Percentiles rank a stretch among this genome's conserved stretches.
phyloP scores from a whole-genome alignment of 2,888 invertebrate species.

The Parnassius glacialis region DNA sequence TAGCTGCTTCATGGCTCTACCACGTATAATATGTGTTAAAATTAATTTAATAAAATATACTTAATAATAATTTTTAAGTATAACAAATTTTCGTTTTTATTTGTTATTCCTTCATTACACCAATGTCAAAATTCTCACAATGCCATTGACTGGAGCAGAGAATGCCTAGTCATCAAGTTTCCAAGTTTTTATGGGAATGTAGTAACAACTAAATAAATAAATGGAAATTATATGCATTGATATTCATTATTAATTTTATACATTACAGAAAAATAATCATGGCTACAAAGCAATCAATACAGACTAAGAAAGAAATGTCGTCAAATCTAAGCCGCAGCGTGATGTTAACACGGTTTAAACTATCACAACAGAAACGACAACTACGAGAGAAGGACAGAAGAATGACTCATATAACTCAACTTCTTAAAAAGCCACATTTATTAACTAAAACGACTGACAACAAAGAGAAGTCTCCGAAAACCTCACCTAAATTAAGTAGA shows the following conservation, averaged over 20 bases:
- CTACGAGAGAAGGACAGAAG: conserved; percentile 19
- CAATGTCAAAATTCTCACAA: too few relatives aligned
- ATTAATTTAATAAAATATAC: too few relatives aligned
- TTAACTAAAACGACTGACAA: conserved; percentile 7
- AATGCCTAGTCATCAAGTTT: too few relatives aligned
- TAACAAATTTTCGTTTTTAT: too few relatives aligned
- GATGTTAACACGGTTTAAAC: conserved; percentile 27
- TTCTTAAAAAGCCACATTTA: not conserved
- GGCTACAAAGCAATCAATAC: conserved; percentile 1
- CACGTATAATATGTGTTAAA: too few relatives aligned
- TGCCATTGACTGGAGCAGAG: too few relatives aligned
- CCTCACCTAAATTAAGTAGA: not conserved
- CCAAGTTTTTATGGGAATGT: too few relatives aligned
- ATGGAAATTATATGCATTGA: not conserved
- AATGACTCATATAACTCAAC: conserved; percentile 21
- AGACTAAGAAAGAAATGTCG: conserved; percentile 2
- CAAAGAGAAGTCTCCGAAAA: conserved; percentile 12
- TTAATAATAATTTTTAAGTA: too few relatives aligned
- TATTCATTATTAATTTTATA: not conserved
- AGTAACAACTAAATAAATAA: too few relatives aligned
- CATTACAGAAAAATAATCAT: conserved; percentile 3
- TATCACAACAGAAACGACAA: conserved; percentile 27
- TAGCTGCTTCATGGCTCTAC: too few relatives aligned
- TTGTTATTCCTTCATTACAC: too few relatives aligned
- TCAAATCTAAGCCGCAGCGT: conserved; percentile 1